These are phyloP conservation scores for Ectropis grisescens DNA, from an alignment of 1,140 invertebrate genomes.

Conservation along the genomic window DNA sequence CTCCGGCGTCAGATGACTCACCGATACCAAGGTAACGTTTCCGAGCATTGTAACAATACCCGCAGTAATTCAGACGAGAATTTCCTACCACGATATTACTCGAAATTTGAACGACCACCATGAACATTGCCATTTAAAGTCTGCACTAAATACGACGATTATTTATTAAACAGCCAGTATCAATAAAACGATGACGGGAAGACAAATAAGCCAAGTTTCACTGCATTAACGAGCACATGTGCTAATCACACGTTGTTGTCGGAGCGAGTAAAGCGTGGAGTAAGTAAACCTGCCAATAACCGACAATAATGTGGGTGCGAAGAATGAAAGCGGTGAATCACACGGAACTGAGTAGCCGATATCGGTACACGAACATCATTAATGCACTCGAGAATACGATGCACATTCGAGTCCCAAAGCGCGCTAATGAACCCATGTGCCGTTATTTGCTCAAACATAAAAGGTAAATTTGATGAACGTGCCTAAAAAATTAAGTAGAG, in stretches of 20 bases:
- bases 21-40: constrained; percentile 37
- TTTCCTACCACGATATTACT: constrained; percentile 4
- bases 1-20: constrained; percentile 47
- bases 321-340: constrained; percentile 46
- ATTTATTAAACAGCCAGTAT: no score
- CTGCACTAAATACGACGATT: no score
- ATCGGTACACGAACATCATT: constrained; percentile 2
- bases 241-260: constrained; percentile 10
- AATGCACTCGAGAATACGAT: constrained; percentile 7
- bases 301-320: constrained; percentile 20
- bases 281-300: constrained; percentile 12
- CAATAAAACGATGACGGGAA: no score
- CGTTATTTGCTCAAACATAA: background rate
- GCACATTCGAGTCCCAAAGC: constrained; percentile 1
- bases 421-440: background rate
- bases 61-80: no score
- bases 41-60: constrained; percentile 17
- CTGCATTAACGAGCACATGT: constrained; percentile 4
- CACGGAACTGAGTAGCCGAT: constrained; percentile 1
- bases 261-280: constrained; percentile 8
- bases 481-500: no score
- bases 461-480: no score
- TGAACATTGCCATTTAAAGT: no score
- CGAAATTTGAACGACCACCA: background rate
- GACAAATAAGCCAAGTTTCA: constrained; percentile 1